Conservation (phyloP, 2,888 invertebrate genomes). For the Epistrophella euchroma region DNA sequence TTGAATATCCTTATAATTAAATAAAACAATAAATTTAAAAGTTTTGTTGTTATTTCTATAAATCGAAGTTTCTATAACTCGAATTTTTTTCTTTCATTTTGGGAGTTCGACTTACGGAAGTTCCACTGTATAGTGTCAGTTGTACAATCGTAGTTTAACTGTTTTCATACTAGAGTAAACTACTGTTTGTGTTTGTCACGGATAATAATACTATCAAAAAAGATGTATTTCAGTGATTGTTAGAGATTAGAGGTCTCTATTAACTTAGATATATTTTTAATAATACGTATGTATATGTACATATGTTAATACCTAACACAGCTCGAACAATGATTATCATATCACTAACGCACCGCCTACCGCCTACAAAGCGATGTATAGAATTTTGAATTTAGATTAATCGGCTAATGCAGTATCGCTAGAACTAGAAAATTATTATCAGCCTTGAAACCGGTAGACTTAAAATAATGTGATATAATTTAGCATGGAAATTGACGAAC, state of each 20-base stretch:
- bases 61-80: no score
- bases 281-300: neutral
- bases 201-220: neutral
- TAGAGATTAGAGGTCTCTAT: neutral
- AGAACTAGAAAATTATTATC: neutral
- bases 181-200: neutral
- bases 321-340: neutral
- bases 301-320: no score
- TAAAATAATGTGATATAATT: neutral
- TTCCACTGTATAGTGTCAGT: no score
- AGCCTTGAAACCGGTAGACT: neutral
- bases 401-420: neutral
- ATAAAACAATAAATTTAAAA: no score
- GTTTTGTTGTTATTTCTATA: no score
- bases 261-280: neutral
- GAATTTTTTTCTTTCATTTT: no score
- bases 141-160: no score
- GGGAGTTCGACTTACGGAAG: no score
- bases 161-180: neutral
- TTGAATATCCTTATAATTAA: no score
- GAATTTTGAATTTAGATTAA: constrained; percentile 3
- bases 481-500: constrained; percentile 4
- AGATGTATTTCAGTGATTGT: neutral
- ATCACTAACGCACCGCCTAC: neutral
- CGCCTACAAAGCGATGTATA: neutral